A percentile compares a stretch with the other conserved stretches of the same genome.
These are phyloP conservation scores for Herminia tarsipennalis DNA, from an alignment of 2,888 invertebrate species.

Conservation along the genomic window DNA sequence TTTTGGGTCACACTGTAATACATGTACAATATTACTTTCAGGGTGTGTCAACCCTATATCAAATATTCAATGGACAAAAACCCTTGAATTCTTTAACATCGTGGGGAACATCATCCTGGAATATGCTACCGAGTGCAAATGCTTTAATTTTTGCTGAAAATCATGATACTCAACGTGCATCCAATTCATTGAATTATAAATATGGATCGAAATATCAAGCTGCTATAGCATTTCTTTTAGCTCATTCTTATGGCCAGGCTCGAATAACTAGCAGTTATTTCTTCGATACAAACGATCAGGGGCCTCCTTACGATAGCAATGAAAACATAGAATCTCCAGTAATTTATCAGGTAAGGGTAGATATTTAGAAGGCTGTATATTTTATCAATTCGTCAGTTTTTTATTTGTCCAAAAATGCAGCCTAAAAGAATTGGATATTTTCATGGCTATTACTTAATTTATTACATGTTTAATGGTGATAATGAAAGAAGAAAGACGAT, in stretches of 20 bases:
- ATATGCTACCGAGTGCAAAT: conserved; percentile 79
- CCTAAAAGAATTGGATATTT: no score
- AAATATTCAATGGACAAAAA: no score
- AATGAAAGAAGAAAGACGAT: no score
- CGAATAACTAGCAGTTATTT: conserved; percentile 94
- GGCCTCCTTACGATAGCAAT: conserved; percentile 88
- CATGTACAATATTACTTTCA: no score
- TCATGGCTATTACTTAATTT: no score
- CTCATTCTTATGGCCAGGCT: conserved; percentile 92
- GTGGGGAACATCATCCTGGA: conserved; percentile 90
- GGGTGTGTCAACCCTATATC: no score
- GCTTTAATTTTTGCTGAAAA: conserved; percentile 92
- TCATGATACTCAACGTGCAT: conserved; percentile 94
- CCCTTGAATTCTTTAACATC: no score
- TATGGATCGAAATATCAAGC: conserved; percentile 88
- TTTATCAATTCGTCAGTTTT: no score
- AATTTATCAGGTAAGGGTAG: conserved; percentile 84
- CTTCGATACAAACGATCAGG: conserved; percentile 87
- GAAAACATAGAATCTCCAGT: conserved; percentile 87
- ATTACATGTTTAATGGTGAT: no score
- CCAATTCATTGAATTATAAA: conserved; percentile 88
- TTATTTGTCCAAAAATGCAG: no score
- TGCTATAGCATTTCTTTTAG: conserved; percentile 94
- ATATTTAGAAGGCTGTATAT: no score
- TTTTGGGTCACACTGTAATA: no score